Evolutionary conservation across 2,888 invertebrate genomes (phyloP), one percentile per base, ranked within the genome.

Genomic region (Griposia aprilina): DNA sequence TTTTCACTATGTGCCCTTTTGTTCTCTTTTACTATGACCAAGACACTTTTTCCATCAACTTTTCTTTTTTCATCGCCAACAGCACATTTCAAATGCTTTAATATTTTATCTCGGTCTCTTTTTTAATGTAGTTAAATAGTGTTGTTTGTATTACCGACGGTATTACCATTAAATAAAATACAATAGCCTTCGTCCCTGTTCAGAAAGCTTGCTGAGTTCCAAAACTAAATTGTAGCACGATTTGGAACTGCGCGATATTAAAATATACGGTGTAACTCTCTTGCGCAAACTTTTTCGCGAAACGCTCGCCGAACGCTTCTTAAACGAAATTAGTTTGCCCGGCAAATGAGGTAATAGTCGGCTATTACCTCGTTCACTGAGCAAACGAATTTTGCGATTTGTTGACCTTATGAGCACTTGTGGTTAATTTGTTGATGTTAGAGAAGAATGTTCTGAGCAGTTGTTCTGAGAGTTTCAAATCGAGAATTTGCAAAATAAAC

Each of bases 241-340:
- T 73, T 73, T 73, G 57, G 62, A 36, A 36, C 50, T 20, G 50
- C 45, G 55, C 55, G 63, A 74, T 74, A 66, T 66, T 74, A 70
- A 74, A 79, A 83, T 82, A 70, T 57, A 80, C 41, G 60, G 48
- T 70, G 60, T 26, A 65, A 69, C 85, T 84, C 81, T 72, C 26
- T 57, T 26, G 60, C 50, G 6, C 66, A 66, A 66, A 55, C 26
- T 69, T 66, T 83, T 81, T 73, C 59, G 72, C 76, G 65, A 66
- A 81, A 76, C 26, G 69, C 57, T 73, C 65, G 50, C 72, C 72
- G 57, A 66, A 73, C 76, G 68, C 45, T 73, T 84, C 83, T 70
- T 69, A 81, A 84, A 72, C 76, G 60, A 83, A 84, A 81, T 83
- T 84, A 84, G 85, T 85, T 83, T 81, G 77, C 82, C 69, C 85